These are phyloP conservation scores for Eupristina koningsbergeri DNA, from an alignment of 1,140 invertebrate genomes.

Conservation along the genomic window DNA sequence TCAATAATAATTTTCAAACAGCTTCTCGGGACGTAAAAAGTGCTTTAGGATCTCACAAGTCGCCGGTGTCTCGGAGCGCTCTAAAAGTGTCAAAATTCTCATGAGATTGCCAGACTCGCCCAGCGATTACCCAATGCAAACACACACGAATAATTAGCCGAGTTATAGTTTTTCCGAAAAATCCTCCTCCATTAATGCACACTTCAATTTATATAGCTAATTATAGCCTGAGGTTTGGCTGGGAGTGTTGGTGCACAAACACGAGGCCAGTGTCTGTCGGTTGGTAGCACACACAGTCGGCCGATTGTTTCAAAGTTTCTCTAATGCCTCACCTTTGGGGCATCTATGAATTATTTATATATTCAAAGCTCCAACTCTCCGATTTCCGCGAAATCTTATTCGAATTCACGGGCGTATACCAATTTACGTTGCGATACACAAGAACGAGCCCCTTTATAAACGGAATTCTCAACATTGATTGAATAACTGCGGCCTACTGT, in stretches of 20 bases:
- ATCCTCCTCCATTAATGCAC: background rate
- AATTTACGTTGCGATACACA: constrained; percentile 39
- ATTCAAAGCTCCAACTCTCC: constrained; percentile 39
- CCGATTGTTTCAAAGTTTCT: constrained; percentile 42
- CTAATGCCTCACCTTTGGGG: constrained; percentile 43
- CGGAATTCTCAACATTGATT: constrained; percentile 44
- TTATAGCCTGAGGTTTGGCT: background rate
- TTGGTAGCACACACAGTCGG: background rate
- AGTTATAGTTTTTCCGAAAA: background rate
- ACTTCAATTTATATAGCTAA: background rate
- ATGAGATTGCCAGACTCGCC: background rate
- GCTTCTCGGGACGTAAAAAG: background rate
- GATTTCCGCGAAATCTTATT: constrained; percentile 48
- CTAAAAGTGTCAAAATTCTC: constrained; percentile 11
- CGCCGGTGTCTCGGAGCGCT: background rate
- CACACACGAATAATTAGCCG: background rate
- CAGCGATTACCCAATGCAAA: background rate
- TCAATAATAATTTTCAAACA: background rate
- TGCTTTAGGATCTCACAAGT: background rate
- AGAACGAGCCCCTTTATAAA: constrained; percentile 12
- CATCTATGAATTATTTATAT: constrained; percentile 48
- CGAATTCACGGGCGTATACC: constrained; percentile 43
- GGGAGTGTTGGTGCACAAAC: background rate
- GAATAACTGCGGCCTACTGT: constrained; percentile 41
- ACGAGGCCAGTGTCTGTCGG: background rate